Percentiles rank a stretch among this genome's conserved stretches.
Evolutionary conservation across 2,888 invertebrate species (phyloP).

Genomic region (Cantharis rufa): DNA sequence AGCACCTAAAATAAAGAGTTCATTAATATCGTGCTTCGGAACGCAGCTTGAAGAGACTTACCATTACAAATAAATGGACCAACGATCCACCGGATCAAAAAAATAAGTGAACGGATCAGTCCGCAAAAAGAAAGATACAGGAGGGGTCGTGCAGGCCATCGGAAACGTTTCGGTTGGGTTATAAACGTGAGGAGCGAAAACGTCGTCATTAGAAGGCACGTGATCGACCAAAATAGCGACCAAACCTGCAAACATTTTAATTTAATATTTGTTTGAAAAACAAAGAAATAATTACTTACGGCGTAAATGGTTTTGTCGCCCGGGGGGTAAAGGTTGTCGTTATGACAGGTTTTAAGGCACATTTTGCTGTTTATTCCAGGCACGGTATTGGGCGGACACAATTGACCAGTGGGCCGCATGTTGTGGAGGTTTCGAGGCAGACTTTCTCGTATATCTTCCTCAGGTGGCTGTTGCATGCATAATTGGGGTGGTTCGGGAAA

Average conservation of each 20-base stretch:
- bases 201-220: conserved; percentile 79
- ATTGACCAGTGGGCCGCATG: conserved; percentile 23
- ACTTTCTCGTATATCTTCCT: conserved; percentile 21
- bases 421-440: conserved; percentile 19
- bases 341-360: conserved; percentile 40
- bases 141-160: conserved; percentile 91
- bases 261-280: background rate
- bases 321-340: conserved; percentile 36
- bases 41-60: conserved; percentile 17
- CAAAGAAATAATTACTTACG: conserved; percentile 24
- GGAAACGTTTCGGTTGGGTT: conserved; percentile 85
- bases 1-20: background rate
- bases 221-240: conserved; percentile 76
- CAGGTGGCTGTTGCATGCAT: conserved; percentile 71
- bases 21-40: background rate
- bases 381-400: conserved; percentile 42
- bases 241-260: conserved; percentile 57
- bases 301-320: conserved; percentile 46
- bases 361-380: conserved; percentile 32
- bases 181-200: conserved; percentile 86
- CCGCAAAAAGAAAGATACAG: conserved; percentile 85
- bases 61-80: conserved; percentile 46
- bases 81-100: conserved; percentile 44
- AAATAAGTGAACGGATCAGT: conserved; percentile 44
- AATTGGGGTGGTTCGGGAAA: conserved; percentile 77